Percentiles rank a stretch among this genome's conserved stretches.
Conservation (phyloP, 2,888 invertebrate genomes). For the Furcula furcula region DNA sequence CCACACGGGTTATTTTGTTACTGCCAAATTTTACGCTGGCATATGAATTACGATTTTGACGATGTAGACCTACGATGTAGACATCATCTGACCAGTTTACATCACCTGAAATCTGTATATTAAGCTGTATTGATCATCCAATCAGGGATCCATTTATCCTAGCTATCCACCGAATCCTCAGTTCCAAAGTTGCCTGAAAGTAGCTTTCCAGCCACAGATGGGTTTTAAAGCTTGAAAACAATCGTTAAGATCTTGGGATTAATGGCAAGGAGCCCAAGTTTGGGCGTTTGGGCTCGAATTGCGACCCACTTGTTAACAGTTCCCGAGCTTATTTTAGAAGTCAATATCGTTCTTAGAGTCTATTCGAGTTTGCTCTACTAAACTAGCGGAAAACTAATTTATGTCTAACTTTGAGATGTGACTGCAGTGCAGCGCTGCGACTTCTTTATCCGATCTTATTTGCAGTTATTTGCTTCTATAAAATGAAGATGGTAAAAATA, state of each 20-base stretch:
- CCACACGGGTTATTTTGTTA: no score
- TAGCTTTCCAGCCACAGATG: slow-evolving; percentile 52
- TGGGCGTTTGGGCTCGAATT: slow-evolving; percentile 23
- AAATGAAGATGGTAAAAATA: no score
- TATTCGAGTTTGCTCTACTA: slow-evolving; percentile 20
- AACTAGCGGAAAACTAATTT: slow-evolving; percentile 34
- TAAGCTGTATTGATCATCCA: slow-evolving; percentile 40
- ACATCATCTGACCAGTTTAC: no score
- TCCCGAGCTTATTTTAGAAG: slow-evolving; percentile 34
- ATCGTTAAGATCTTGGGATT: slow-evolving; percentile 58
- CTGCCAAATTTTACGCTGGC: no score
- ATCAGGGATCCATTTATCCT: slow-evolving; percentile 47
- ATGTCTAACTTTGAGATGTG: slow-evolving; percentile 25
- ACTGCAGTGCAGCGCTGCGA: slow-evolving; percentile 13
- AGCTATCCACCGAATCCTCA: slow-evolving; percentile 40
- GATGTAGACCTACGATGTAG: no score
- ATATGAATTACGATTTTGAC: no score
- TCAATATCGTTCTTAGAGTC: slow-evolving; percentile 26
- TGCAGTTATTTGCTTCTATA: no score
- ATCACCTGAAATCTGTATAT: no score
- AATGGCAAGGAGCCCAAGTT: slow-evolving; percentile 39
- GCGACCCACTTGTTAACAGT: slow-evolving; percentile 33
- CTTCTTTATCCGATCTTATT: slow-evolving; percentile 13
- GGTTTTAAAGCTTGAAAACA: slow-evolving; percentile 63
- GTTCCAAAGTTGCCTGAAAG: slow-evolving; percentile 41